These are phyloP conservation scores for Eremophila alpestris DNA, from an alignment of 2,797 vertebrate species.

Conservation along the genomic window DNA sequence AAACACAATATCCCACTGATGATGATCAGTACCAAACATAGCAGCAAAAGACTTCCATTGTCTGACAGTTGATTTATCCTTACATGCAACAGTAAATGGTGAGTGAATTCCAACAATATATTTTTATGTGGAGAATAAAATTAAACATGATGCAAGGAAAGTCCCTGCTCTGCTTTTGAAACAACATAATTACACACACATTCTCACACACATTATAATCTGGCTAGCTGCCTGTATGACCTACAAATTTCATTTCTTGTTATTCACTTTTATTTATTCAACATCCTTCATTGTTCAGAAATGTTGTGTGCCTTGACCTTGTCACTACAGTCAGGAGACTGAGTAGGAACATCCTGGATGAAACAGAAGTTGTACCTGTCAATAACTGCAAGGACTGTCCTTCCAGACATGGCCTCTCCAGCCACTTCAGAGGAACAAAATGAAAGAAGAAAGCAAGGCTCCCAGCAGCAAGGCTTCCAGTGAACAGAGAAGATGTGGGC, in stretches of 20 bases:
- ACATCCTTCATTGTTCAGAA: background rate
- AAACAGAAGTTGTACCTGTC: background rate
- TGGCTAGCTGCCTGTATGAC: background rate
- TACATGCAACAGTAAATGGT: background rate
- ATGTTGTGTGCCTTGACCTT: background rate
- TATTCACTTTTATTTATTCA: background rate
- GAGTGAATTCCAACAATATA: slow-evolving; percentile 1
- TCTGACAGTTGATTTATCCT: background rate
- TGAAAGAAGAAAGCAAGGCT: background rate
- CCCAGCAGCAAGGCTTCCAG: background rate
- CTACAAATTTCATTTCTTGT: background rate
- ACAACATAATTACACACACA: slow-evolving; percentile 7
- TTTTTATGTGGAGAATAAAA: slow-evolving; percentile 47
- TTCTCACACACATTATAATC: slow-evolving; percentile 3
- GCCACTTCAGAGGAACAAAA: background rate
- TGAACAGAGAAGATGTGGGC: background rate
- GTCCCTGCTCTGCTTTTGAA: slow-evolving; percentile 27
- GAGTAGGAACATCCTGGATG: background rate
- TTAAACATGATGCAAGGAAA: slow-evolving; percentile 36
- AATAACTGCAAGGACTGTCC: background rate
- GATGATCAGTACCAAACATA: background rate
- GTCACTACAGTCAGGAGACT: background rate
- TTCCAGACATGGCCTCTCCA: rapidly evolving
- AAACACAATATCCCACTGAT: background rate
- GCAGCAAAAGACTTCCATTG: background rate